phyloP scores from a whole-genome alignment of 2,797 vertebrate genomes.

The Mormyrus hasselquistii region DNA sequence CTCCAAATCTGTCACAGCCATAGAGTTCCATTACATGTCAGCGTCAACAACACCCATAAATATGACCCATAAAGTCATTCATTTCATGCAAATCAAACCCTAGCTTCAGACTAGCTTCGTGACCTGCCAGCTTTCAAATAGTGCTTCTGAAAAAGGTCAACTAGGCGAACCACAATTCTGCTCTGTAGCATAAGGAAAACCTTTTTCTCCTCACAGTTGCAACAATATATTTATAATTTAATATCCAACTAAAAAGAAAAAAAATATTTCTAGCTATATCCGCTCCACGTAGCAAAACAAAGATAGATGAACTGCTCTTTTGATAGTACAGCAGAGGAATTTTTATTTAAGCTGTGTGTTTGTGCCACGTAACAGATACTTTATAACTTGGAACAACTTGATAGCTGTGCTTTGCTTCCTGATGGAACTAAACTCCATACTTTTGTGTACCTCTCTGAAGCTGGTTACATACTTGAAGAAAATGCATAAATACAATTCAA shows the following conservation, averaged over 20 bases:
- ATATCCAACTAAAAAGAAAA: not conserved
- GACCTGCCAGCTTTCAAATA: not conserved
- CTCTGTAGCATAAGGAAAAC: not conserved
- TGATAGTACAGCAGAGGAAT: constrained; percentile 1
- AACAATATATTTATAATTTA: not conserved
- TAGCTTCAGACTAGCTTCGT: not conserved
- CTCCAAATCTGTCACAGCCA: not conserved
- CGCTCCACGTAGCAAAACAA: not conserved
- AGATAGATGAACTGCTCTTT: not conserved
- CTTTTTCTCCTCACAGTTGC: not conserved
- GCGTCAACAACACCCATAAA: not conserved
- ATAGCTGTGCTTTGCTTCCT: not conserved
- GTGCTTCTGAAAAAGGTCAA: not conserved
- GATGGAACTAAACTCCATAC: not conserved
- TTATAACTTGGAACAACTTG: not conserved
- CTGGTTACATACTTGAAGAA: constrained; percentile 13
- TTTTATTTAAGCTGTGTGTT: constrained; percentile 20
- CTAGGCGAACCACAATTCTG: not conserved
- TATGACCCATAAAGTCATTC: not conserved
- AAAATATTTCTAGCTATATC: not conserved
- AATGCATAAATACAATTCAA: constrained; percentile 13
- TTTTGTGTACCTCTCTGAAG: not conserved
- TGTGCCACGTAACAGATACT: constrained; percentile 16
- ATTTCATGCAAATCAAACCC: not conserved
- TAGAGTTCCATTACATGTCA: not conserved